These are phyloP conservation scores for Chloebia gouldiae DNA, from an alignment of 2,113 vertebrate genomes.

Conservation along the genomic window DNA sequence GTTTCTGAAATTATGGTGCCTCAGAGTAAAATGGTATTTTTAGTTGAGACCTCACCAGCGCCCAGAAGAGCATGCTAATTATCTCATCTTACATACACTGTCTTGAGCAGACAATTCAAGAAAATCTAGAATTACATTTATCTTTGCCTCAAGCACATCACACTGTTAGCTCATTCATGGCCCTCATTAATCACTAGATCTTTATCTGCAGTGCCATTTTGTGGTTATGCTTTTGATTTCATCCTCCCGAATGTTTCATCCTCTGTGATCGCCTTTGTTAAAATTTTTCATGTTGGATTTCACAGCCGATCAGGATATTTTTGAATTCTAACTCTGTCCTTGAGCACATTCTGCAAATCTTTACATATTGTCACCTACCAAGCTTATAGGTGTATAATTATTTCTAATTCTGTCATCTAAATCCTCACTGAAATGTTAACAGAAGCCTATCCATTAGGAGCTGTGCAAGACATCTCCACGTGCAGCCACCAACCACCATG, in stretches of 20 bases:
- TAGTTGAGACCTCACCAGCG: not conserved
- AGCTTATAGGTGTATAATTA: not conserved
- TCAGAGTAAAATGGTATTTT: not conserved
- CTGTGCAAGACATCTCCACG: not conserved
- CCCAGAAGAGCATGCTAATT: not conserved
- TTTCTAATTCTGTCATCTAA: not conserved
- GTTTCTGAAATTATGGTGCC: not conserved
- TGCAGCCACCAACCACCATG: not conserved
- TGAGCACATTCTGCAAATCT: not conserved
- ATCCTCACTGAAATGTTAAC: not conserved
- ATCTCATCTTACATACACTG: not conserved
- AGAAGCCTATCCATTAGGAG: not conserved
- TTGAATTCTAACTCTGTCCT: not conserved
- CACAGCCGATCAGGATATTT: not conserved
- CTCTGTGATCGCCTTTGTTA: rapidly evolving
- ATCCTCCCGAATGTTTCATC: not conserved
- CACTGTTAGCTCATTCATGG: not conserved
- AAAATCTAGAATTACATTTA: slow-evolving; percentile 5
- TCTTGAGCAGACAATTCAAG: not conserved
- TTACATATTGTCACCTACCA: not conserved
- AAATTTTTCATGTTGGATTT: not conserved
- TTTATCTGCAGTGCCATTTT: not conserved
- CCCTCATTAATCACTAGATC: not conserved
- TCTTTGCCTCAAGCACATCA: not conserved
- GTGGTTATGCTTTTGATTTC: not conserved